Evolutionary conservation across 2,888 invertebrate species (phyloP), one percentile per base, ranked within the genome.

Genomic region (Andrena camellia): DNA sequence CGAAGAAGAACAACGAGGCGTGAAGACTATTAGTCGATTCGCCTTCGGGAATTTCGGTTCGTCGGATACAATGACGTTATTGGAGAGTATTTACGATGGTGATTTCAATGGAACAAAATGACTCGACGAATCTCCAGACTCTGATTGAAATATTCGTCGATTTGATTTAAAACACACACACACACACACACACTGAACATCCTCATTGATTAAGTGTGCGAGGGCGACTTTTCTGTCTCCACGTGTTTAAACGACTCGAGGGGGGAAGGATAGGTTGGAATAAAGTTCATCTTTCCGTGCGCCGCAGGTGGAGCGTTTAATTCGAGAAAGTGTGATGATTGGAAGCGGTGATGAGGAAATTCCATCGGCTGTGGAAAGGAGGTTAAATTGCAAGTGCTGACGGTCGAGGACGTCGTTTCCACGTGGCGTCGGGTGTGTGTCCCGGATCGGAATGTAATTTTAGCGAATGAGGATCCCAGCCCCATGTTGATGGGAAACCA

Each of bases 361-460:
- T 71, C 83, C 78, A 70, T 78, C 52, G 83, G 57, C 42, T 35
- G 23, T 42, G 66, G 59, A 63, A 78, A 78, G 78, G 73, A 75
- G 74, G 60, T 83, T 78, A 70, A 78, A 78, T 74, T 67, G 83
- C 77, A 66, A 83, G 78, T 54, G 52, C 81, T 81, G 42, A 20
- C 13, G 48, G 71, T 81, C 82, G 82, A 63, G 68, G 76, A 71
- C 75, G 29, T 42, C 59, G 54, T 13, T 13, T 81, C 59, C 83
- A 83, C 82, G 83, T 83, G 83, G 82, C 83, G 67, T 66, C 67
- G 67, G 48, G 52, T 68, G 50, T 68, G 50, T 42, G 76, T 83
- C 71, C 76, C 52, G 68, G 76, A 76, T 72, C 68, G 82, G 76
- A 81, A 81, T 76, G 82, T 83, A 83, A 83, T 83, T 83, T 83